Evolutionary conservation across 1,140 invertebrate genomes (phyloP).

Genomic region (Zaprionus inermis): DNA sequence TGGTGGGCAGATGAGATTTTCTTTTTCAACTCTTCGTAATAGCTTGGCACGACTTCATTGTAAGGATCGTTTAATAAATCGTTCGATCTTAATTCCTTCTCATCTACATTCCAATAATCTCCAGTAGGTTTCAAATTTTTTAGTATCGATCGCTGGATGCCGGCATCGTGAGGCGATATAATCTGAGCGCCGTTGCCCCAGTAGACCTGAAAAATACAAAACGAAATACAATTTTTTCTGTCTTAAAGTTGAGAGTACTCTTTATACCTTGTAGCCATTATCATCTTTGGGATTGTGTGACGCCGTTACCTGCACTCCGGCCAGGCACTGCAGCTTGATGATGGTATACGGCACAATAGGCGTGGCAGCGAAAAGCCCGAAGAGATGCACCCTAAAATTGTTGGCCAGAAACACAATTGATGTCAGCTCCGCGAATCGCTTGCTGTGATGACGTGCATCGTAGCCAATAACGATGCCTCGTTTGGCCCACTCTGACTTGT

Average conservation of each 20-base stretch:
- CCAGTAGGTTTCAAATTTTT: constrained; percentile 87
- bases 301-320: constrained; percentile 98
- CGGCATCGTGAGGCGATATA: constrained; percentile 94
- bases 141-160: constrained; percentile 92
- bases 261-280: constrained; percentile 96
- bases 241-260: neutral
- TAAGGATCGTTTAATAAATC: constrained; percentile 49
- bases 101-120: constrained; percentile 60
- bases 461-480: constrained; percentile 96
- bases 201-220: constrained; percentile 86
- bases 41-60: constrained; percentile 44
- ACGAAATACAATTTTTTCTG: neutral
- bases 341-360: constrained; percentile 96
- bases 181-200: constrained; percentile 99
- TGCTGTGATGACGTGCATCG: constrained; percentile 97
- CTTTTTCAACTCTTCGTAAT: constrained; percentile 38
- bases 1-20: constrained; percentile 36
- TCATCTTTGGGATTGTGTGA: constrained; percentile 99
- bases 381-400: constrained; percentile 93
- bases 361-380: constrained; percentile 93
- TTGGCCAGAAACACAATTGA: constrained; percentile 92
- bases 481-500: constrained; percentile 84
- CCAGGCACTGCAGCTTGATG: constrained; percentile 88
- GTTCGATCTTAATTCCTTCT: constrained; percentile 28
- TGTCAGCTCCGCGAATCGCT: constrained; percentile 96